These are phyloP conservation scores for Coranthus polyacanthus DNA, from an alignment of 2,797 vertebrate genomes.

Conservation along the genomic window DNA sequence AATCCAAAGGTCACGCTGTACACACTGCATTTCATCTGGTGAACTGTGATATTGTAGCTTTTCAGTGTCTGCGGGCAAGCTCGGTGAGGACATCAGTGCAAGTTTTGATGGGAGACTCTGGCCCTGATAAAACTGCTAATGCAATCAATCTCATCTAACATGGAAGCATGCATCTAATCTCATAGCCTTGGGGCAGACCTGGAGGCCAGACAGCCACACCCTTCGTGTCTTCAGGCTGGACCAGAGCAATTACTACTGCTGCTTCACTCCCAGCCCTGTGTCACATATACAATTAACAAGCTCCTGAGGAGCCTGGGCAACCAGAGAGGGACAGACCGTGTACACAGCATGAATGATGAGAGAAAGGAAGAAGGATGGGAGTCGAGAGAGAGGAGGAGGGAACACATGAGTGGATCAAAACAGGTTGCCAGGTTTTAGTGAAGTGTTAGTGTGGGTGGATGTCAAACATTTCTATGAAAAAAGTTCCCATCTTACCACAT, in stretches of 20 bases:
- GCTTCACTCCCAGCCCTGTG: slow-evolving; percentile 72
- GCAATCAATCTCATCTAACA: slow-evolving; percentile 64
- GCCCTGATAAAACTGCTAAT: slow-evolving; percentile 60
- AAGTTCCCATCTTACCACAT: background rate
- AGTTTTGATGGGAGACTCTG: slow-evolving; percentile 20
- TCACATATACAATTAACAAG: slow-evolving; percentile 76
- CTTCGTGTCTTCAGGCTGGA: slow-evolving; percentile 59
- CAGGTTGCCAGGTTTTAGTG: slow-evolving; percentile 36
- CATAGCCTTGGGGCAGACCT: slow-evolving; percentile 59
- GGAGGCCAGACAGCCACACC: slow-evolving; percentile 59
- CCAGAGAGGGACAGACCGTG: slow-evolving; percentile 60
- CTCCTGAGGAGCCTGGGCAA: slow-evolving; percentile 65
- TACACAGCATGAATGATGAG: slow-evolving; percentile 77
- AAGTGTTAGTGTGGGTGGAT: slow-evolving; percentile 21
- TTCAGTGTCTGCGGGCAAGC: slow-evolving; percentile 5
- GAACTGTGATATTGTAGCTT: background rate
- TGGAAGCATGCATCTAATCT: slow-evolving; percentile 57
- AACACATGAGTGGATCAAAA: slow-evolving; percentile 30
- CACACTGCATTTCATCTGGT: background rate
- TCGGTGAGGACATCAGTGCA: slow-evolving; percentile 16
- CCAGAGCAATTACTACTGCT: slow-evolving; percentile 72
- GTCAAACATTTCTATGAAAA: slow-evolving; percentile 28
- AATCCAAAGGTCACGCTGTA: slow-evolving; percentile 52
- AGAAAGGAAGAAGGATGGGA: slow-evolving; percentile 39
- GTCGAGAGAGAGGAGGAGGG: slow-evolving; percentile 30